These are phyloP conservation scores for Ormyrus rosae DNA, from an alignment of 2,888 invertebrate species.

Conservation along the genomic window DNA sequence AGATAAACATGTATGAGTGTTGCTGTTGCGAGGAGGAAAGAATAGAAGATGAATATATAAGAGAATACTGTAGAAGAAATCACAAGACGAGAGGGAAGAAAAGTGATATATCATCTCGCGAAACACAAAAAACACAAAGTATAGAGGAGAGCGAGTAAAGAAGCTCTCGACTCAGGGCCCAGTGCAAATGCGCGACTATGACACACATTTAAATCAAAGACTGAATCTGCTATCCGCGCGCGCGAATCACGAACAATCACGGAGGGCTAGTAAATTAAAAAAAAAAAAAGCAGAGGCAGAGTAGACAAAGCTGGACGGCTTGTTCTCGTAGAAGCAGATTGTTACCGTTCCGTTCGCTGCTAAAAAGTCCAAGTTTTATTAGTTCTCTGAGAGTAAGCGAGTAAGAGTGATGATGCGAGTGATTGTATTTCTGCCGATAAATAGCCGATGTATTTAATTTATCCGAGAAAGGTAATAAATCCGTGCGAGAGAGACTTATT, in stretches of 20 bases:
- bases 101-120: conserved; percentile 37
- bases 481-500: not conserved
- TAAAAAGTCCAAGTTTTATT: conserved; percentile 12
- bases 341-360: conserved; percentile 24
- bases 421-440: conserved; percentile 14
- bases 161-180: conserved; percentile 32
- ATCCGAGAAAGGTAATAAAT: not conserved
- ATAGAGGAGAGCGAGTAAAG: conserved; percentile 23
- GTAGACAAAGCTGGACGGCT: conserved; percentile 22
- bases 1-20: conserved; percentile 35
- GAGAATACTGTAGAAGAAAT: conserved; percentile 16
- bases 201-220: conserved; percentile 49
- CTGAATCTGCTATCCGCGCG: conserved; percentile 45
- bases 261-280: conserved; percentile 32
- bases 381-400: conserved; percentile 5
- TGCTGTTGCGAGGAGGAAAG: conserved; percentile 17
- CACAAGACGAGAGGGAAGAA: not conserved
- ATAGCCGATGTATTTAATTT: not conserved
- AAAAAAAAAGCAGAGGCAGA: not conserved
- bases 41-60: not conserved
- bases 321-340: conserved; percentile 31
- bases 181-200: conserved; percentile 37
- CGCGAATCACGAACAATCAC: conserved; percentile 53
- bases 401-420: not conserved
- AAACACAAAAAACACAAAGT: conserved; percentile 3